These are phyloP conservation scores for Solen grandis DNA, from an alignment of 1,140 invertebrate genomes.

Conservation along the genomic window DNA sequence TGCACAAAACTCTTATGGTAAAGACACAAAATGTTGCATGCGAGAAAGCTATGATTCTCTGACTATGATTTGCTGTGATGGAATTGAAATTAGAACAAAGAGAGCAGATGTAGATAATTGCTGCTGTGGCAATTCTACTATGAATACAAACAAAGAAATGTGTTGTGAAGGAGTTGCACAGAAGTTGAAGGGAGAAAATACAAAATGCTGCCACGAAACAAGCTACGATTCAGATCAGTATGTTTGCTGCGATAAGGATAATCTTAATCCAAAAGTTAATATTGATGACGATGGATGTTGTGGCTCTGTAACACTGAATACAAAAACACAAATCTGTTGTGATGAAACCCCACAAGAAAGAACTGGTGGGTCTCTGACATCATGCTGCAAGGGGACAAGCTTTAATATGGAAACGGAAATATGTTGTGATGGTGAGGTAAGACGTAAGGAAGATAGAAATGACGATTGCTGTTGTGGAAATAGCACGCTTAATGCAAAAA, in stretches of 20 bases:
- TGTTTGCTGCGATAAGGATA: constrained; percentile 36
- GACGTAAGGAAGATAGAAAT: constrained; percentile 23
- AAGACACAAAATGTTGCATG: constrained; percentile 11
- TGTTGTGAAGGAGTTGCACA: constrained; percentile 39
- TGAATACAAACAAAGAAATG: constrained; percentile 46
- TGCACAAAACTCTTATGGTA: constrained; percentile 8
- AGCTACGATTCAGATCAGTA: constrained; percentile 41
- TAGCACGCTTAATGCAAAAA: constrained; percentile 39
- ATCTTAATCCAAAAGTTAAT: constrained; percentile 17
- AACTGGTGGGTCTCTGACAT: constrained; percentile 47
- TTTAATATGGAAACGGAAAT: constrained; percentile 41
- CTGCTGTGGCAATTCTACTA: constrained; percentile 40
- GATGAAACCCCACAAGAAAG: constrained; percentile 39
- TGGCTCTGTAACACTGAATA: constrained; percentile 42
- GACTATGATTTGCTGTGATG: constrained; percentile 14
- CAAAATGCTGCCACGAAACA: constrained; percentile 33
- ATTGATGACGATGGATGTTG: constrained; percentile 41
- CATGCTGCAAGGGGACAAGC: constrained; percentile 35
- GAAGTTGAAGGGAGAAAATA: constrained; percentile 20
- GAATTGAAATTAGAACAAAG: constrained; percentile 11
- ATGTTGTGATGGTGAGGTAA: constrained; percentile 37
- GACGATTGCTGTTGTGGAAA: constrained; percentile 51
- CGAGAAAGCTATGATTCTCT: constrained; percentile 9
- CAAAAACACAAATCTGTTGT: constrained; percentile 48
- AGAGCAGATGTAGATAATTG: constrained; percentile 8